Evolutionary conservation across 1,140 invertebrate species (phyloP), one percentile per base, ranked within the genome.

Genomic region (Mactra quadrangularis): DNA sequence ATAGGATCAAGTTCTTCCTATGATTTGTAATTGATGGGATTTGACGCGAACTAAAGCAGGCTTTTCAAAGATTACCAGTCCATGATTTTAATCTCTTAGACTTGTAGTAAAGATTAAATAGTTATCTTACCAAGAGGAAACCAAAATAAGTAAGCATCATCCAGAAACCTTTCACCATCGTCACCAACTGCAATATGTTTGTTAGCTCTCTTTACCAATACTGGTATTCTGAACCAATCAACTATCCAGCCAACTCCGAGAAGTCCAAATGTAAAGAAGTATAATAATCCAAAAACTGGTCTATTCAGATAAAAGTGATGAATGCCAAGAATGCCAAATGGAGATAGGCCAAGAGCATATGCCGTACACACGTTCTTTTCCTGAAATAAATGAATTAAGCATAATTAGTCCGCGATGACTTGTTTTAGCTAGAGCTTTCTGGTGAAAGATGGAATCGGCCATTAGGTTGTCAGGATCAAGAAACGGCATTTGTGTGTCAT

Each of bases 231-330:
- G 75, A 87, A 88, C 66, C 76, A 83, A 72, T 91, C 90, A 0
- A 86, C 50, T 0, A 91, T 27, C 86, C 86, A 91, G 2, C 90
- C 90, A 27, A 90, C 29, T 7, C 90, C 90, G 13, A 89, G 27
- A 0, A 89, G 53, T 4, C 90, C 90, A 13, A 89, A 83, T 19
- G 89, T 91, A 22, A 87, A 85, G 19, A 88, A 82, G 75, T 91
- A 91, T 7, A 81, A 31, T 4, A 89, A 4, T 3, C 86, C 87
- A 74, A 85, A 89, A 7, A 75, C 29, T n/a, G 85, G 86, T 6
- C 87, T 78, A 31, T 78, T 76, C 55, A 90, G 35, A 66, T 90
- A 90, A 59, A 86, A 89, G 62, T 90, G 89, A 41, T 90, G 89
- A 29, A 9, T 74, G 1, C 89, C 89, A 2, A 90, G 62, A 27